These are phyloP conservation scores for Buathra laborator DNA, from an alignment of 2,888 invertebrate genomes.

Conservation along the genomic window DNA sequence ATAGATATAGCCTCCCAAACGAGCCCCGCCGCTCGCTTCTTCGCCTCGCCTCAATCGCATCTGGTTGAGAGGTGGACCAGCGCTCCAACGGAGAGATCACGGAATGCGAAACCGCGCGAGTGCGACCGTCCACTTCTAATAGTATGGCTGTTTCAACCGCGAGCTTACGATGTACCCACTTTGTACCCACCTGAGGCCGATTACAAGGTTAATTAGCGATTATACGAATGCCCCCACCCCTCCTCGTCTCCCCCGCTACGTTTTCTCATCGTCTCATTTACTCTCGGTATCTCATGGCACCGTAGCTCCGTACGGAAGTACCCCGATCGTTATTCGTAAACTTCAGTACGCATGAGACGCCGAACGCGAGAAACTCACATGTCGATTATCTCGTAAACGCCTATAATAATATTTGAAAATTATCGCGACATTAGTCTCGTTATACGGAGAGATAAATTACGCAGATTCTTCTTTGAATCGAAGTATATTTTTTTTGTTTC, in stretches of 20 bases:
- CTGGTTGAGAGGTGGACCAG: constrained; percentile 46
- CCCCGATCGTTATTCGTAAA: constrained; percentile 40
- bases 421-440: constrained; percentile 31
- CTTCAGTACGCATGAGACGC: constrained; percentile 8
- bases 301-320: constrained; percentile 26
- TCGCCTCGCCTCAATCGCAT: constrained; percentile 48
- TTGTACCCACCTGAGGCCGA: constrained; percentile 66
- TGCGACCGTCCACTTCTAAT: constrained; percentile 63
- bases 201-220: constrained; percentile 69
- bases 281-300: constrained; percentile 37
- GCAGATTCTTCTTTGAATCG: not conserved
- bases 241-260: constrained; percentile 24
- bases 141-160: constrained; percentile 57
- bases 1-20: constrained; percentile 30
- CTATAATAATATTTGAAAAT: constrained; percentile 37
- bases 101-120: constrained; percentile 68
- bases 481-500: not conserved
- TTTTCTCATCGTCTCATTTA: constrained; percentile 30
- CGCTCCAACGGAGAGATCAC: constrained; percentile 32
- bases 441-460: not conserved
- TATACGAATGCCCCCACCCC: constrained; percentile 53
- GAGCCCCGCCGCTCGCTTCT: constrained; percentile 10
- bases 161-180: constrained; percentile 63
- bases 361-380: constrained; percentile 28
- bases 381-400: constrained; percentile 31